phyloP scores from a whole-genome alignment of 2,888 invertebrate species.

The Apamea monoglypha region DNA sequence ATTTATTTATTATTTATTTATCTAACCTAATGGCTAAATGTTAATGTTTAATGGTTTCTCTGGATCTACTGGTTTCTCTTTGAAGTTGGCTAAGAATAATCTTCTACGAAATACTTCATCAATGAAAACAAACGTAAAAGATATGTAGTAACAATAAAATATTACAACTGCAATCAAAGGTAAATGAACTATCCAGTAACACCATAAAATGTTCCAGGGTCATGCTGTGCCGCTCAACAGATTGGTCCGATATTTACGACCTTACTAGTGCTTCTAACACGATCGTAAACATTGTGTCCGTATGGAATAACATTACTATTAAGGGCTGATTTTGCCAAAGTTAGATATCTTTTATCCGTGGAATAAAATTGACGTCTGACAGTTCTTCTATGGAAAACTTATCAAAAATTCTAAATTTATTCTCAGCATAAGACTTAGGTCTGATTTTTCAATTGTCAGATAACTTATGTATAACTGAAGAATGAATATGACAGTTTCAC shows the following conservation, averaged over 20 bases:
- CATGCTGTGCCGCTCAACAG: slow-evolving; percentile 1
- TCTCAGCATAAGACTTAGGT: neutral
- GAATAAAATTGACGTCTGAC: neutral
- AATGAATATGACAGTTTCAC: no score
- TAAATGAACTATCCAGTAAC: slow-evolving; percentile 18
- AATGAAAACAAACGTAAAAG: neutral
- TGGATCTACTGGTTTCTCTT: neutral
- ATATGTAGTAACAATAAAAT: slow-evolving; percentile 34
- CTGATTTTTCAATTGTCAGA: no score
- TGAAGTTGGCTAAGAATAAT: neutral
- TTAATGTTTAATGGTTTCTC: no score
- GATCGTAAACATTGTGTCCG: slow-evolving; percentile 21
- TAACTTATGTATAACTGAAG: no score
- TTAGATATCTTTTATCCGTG: neutral
- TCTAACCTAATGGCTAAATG: no score
- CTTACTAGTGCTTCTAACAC: slow-evolving; percentile 10
- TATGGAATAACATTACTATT: slow-evolving; percentile 8
- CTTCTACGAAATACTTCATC: neutral
- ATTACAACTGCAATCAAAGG: slow-evolving; percentile 50
- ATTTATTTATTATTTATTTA: no score
- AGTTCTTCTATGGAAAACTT: neutral
- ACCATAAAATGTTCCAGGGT: slow-evolving; percentile 18
- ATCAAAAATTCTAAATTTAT: neutral
- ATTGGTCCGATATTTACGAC: slow-evolving; percentile 41
- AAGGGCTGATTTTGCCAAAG: neutral